These are phyloP conservation scores for Anhinga rufa DNA, from an alignment of 2,113 vertebrate genomes.

Conservation along the genomic window DNA sequence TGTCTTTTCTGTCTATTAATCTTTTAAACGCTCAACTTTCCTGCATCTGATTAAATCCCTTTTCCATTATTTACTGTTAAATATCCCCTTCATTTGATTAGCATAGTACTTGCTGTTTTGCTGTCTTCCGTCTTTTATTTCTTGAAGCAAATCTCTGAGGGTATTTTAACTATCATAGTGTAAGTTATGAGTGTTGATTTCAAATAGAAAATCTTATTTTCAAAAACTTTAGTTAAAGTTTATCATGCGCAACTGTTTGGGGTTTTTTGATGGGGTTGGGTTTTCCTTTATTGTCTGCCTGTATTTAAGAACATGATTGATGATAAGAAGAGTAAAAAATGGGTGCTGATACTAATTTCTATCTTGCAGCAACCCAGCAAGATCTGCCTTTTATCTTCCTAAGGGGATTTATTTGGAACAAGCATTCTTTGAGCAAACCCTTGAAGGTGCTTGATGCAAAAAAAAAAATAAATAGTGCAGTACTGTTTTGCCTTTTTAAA, in stretches of 20 bases:
- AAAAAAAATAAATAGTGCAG: background rate
- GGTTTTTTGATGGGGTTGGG: background rate
- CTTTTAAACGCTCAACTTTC: background rate
- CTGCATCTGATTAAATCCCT: background rate
- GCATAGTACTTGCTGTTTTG: background rate
- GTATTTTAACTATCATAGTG: background rate
- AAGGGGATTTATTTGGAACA: background rate
- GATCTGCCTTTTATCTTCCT: conserved; percentile 12
- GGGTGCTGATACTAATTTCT: conserved; percentile 26
- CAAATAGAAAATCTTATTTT: background rate
- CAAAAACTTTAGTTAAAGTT: conserved; percentile 2
- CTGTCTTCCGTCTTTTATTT: background rate
- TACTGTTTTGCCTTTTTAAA: background rate
- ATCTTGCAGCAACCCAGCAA: background rate
- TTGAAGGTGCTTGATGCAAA: background rate
- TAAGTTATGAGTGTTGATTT: conserved; percentile 11
- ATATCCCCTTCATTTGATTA: background rate
- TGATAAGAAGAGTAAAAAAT: background rate
- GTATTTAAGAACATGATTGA: background rate
- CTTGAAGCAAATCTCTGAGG: background rate
- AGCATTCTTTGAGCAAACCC: background rate
- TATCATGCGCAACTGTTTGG: background rate
- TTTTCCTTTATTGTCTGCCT: background rate
- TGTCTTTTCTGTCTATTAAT: conserved; percentile 3
- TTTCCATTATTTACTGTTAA: conserved; percentile 36